Conservation (phyloP, 2,797 vertebrate genomes). For the Ctenopoma kingsleyae region DNA sequence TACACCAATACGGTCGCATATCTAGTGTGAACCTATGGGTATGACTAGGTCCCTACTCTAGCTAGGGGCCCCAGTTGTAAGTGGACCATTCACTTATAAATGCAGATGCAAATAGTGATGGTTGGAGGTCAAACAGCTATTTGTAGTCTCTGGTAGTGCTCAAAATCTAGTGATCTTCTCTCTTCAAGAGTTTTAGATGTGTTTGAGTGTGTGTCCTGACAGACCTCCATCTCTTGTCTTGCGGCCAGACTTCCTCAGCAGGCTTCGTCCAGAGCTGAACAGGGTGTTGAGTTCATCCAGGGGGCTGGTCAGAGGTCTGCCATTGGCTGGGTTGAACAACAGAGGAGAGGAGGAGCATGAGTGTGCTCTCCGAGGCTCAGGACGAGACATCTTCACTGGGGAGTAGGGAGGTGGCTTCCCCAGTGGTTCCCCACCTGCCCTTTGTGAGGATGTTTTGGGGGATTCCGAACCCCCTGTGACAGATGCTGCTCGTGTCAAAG, state of each 20-base stretch:
- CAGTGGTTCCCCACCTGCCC: constrained; percentile 72
- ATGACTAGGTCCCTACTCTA: too few species aligned
- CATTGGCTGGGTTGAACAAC: constrained; percentile 90
- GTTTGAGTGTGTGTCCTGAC: constrained; percentile 27
- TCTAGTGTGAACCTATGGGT: neutral
- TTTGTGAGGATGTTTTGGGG: constrained; percentile 81
- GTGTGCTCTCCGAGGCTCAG: constrained; percentile 87
- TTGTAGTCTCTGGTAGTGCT: neutral
- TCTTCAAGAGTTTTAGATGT: neutral
- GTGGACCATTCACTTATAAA: constrained; percentile 10
- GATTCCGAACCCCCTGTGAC: constrained; percentile 81
- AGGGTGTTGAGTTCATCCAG: constrained; percentile 95
- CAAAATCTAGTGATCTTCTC: neutral
- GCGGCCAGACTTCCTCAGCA: constrained; percentile 92
- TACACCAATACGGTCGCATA: constrained; percentile 8
- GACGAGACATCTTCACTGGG: constrained; percentile 87
- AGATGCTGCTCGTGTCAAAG: constrained; percentile 79
- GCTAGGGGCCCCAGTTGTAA: neutral
- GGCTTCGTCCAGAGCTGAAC: constrained; percentile 93
- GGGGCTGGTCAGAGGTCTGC: constrained; percentile 91
- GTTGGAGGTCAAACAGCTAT: neutral
- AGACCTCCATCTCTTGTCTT: constrained; percentile 92
- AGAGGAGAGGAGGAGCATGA: constrained; percentile 88
- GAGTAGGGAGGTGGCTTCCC: constrained; percentile 88
- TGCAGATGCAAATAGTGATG: constrained; percentile 41